Conservation (phyloP, 1,140 invertebrate genomes). For the Aphaenogaster rudis region DNA sequence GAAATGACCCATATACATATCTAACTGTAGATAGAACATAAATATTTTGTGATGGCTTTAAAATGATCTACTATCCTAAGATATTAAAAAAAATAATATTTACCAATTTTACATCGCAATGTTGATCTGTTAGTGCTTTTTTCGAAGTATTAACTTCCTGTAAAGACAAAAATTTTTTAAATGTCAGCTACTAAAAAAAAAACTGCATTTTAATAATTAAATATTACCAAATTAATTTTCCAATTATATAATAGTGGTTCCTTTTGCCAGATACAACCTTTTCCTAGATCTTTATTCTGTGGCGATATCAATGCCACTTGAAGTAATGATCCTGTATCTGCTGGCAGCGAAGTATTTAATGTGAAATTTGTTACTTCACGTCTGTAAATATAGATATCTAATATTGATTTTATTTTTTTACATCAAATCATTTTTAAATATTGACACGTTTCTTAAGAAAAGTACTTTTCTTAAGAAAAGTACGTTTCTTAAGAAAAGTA, state of each 20-base stretch:
- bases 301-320: background rate
- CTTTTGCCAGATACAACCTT: background rate
- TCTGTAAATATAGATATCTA: constrained; percentile 29
- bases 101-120: constrained; percentile 36
- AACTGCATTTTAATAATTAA: constrained; percentile 13
- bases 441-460: background rate
- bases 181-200: background rate
- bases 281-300: background rate
- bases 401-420: background rate
- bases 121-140: background rate
- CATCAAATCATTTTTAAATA: background rate
- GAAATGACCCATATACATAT: background rate
- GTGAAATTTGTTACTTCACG: constrained; percentile 22
- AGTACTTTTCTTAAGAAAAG: no score
- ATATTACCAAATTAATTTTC: constrained; percentile 42
- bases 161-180: background rate
- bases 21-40: background rate
- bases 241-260: background rate
- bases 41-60: background rate
- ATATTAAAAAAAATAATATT: constrained; percentile 21
- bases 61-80: background rate
- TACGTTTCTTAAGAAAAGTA: background rate
- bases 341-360: background rate
- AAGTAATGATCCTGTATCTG: constrained; percentile 32
- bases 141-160: background rate